Evolutionary conservation across 2,113 vertebrate genomes (phyloP).

Genomic region (Peromyscus californicus): DNA sequence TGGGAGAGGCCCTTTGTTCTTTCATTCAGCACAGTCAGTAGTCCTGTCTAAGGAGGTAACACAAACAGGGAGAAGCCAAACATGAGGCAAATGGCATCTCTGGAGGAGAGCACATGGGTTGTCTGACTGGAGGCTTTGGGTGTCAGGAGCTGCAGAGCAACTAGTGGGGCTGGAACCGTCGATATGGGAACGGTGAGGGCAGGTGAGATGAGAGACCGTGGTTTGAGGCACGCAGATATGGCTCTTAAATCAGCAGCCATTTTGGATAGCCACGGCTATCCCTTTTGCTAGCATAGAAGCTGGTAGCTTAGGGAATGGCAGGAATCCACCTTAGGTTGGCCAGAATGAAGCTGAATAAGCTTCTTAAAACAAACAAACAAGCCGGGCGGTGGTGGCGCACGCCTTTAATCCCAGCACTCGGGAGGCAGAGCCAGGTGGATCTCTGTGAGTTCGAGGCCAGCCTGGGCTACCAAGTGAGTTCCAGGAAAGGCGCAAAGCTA

Average conservation of each 20-base stretch:
- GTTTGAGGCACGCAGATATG: not conserved
- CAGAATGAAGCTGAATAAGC: not conserved
- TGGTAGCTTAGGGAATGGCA: not conserved
- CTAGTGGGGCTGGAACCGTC: not conserved
- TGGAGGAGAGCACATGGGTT: not conserved
- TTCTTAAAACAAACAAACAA: too few species aligned
- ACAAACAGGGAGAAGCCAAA: not conserved
- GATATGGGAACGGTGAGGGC: rapidly evolving
- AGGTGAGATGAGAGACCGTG: not conserved
- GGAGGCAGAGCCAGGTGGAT: too few species aligned
- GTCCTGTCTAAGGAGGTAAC: not conserved
- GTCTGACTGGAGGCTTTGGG: not conserved
- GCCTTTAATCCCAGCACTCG: too few species aligned
- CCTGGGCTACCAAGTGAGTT: too few species aligned
- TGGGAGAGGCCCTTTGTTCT: not conserved
- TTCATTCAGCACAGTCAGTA: not conserved
- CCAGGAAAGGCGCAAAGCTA: too few species aligned
- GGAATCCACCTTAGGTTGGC: not conserved
- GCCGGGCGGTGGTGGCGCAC: too few species aligned
- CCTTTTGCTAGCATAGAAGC: not conserved
- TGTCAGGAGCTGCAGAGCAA: not conserved
- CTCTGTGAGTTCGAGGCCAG: too few species aligned
- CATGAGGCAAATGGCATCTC: not conserved
- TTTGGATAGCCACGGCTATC: not conserved
- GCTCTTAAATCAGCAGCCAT: not conserved